Evolutionary conservation across 2,888 invertebrate genomes (phyloP), one percentile per base, ranked within the genome.

Genomic region (Caenorhabditis virilis): DNA sequence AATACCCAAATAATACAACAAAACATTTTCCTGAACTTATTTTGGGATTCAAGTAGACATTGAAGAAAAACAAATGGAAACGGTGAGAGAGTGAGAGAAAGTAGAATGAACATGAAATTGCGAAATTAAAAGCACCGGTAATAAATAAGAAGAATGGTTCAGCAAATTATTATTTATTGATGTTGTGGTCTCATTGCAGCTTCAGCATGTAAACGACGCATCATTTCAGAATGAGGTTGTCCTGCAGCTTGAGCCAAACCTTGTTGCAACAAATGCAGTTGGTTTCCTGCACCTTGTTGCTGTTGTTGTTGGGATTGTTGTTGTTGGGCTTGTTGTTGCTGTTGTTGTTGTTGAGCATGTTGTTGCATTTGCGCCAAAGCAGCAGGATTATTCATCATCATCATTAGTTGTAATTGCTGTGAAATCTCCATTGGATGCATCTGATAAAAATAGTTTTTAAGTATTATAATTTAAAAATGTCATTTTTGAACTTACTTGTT

Each of bases 181-280:
- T 63, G 53, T 36, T 57, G 63, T 20, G 57, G 41, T 20, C 57
- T 52, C 45, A 63, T 48, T 0, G 53, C 42, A 6, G 56, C 6
- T 15, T 64, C 58, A 0, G 54, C 39, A 0, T 51, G 51, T 6
- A 59, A 20, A 18, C 59, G 41, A 2, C 64, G 50, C 55, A 64
- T 55, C 64, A 64, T 64, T 42, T 64, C 64, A n/a, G 63, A 54
- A 16, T 38, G 25, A 9, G 46, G 41, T n/a, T n/a, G n/a, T n/a
- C n/a, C n/a, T n/a, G n/a, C n/a, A n/a, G n/a, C n/a, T 23, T 23
- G 50, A 35, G 46, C 51, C 9, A 25, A 42, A 11, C 16, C 35
- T 15, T 50, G 57, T 18, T 41, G 54, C 7, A 5, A 7, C 36
- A 36, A 15, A 15, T n/a, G 16, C 36, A 30, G n/a, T n/a, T 15